Base-by-base conservation (phyloP, 1,140 invertebrate genomes). In the Drosophila funebris region DNA sequence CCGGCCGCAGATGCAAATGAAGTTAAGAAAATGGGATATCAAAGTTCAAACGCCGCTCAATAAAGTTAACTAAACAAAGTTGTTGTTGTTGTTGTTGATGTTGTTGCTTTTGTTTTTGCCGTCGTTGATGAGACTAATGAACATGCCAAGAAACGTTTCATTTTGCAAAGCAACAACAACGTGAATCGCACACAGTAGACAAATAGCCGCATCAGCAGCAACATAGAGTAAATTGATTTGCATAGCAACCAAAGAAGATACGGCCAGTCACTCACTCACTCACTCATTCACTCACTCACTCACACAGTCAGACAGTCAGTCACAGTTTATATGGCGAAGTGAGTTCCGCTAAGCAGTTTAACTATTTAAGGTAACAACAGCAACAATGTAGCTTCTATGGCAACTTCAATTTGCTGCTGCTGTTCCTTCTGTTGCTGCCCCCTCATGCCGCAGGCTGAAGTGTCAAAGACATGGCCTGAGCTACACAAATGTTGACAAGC, bases 401-500 rank as follows among this genome's bases (percentile, higher is more conserved):
- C 67, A 85, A 85, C 83, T 78, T 62, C 77, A 78, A 84, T 81
- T 70, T 68, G 48, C 48, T 48, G 11, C 13, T 27, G 4, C 14
- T n/a, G 4, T 14, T 48, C 8, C 13, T 27, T 1, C 14, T n/a
- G 4, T 14, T 27, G 24, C 37, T 0, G 3, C 4, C n/a, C 6
- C 41, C 27, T 14, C 43, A 39, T 41, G 78, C 83, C 78, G 57
- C 76, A 68, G 83, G 83, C 83, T 69, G 64, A 87, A 82, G 83
- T 87, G 83, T 83, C 83, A 87, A 87, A 87, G 83, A 87, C 78
- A 88, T 79, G 75, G 56, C 67, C 52, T 46, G 36, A 64, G 61
- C 81, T 73, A 84, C 73, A 81, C 73, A 88, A 88, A 87, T 87
- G 83, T 83, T 87, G 83, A 87, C 83, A 87, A 79, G 83, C 83